These are phyloP conservation scores for Drosophila aldrichi DNA, from an alignment of 2,888 invertebrate genomes.

Conservation along the genomic window DNA sequence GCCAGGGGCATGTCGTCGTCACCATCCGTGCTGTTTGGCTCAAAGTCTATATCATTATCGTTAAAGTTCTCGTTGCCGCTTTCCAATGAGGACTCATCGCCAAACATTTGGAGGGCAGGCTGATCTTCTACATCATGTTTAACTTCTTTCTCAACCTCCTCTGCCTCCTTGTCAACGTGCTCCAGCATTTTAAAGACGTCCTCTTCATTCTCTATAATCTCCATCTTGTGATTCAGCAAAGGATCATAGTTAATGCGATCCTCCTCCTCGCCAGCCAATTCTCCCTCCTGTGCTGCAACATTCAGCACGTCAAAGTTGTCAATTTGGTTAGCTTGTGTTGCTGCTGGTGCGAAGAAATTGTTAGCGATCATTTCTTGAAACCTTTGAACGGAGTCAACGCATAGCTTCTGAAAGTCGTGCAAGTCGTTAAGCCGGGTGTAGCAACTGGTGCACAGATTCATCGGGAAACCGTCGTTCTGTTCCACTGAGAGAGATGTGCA, in stretches of 20 bases:
- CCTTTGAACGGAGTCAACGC: slow-evolving; percentile 76
- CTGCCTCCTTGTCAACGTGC: slow-evolving; percentile 79
- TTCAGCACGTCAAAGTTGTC: slow-evolving; percentile 65
- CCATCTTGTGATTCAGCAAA: slow-evolving; percentile 79
- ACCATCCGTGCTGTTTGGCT: slow-evolving; percentile 64
- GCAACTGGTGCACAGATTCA: slow-evolving; percentile 76
- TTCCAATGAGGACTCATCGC: slow-evolving; percentile 50
- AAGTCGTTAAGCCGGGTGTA: slow-evolving; percentile 77
- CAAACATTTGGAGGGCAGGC: slow-evolving; percentile 33
- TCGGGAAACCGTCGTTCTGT: slow-evolving; percentile 81
- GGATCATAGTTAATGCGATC: slow-evolving; percentile 81
- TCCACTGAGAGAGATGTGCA: slow-evolving; percentile 82
- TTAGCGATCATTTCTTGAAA: slow-evolving; percentile 72
- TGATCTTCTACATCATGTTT: slow-evolving; percentile 49
- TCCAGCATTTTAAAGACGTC: slow-evolving; percentile 83
- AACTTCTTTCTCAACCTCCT: slow-evolving; percentile 61
- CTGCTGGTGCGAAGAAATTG: slow-evolving; percentile 37
- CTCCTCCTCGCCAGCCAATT: slow-evolving; percentile 72
- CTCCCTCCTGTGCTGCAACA: slow-evolving; percentile 56
- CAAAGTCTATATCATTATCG: slow-evolving; percentile 67
- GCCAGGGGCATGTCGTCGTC: slow-evolving; percentile 82
- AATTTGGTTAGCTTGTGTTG: slow-evolving; percentile 33
- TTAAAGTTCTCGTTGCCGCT: slow-evolving; percentile 57
- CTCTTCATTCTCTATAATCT: slow-evolving; percentile 82
- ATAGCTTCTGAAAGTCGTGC: slow-evolving; percentile 81